Evolutionary conservation across 2,797 vertebrate species (phyloP).

Genomic region (Cottoperca gobio): DNA sequence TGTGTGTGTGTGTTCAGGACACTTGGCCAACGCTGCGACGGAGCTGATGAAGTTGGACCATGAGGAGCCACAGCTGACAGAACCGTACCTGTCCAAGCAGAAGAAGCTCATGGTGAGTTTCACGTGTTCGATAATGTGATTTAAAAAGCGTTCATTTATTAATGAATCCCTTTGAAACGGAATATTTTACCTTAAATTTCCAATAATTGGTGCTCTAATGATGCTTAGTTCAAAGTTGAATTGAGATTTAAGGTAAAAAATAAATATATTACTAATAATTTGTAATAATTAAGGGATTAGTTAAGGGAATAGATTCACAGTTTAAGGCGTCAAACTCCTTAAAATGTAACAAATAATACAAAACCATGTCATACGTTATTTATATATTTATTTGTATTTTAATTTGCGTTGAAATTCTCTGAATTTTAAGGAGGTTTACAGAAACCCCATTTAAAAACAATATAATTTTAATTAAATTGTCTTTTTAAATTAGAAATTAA

Average conservation of each 20-base stretch:
- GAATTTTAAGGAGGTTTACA: not conserved
- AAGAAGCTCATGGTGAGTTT: conserved; percentile 98
- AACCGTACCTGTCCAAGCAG: conserved; percentile 99
- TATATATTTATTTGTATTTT: not conserved
- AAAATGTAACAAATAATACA: not conserved
- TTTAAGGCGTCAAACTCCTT: no score
- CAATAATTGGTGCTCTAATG: not conserved
- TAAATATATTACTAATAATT: no score
- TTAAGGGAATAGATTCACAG: not conserved
- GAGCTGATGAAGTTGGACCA: conserved; percentile 98
- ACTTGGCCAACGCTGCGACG: conserved; percentile 93
- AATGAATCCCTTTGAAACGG: not conserved
- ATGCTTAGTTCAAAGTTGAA: not conserved
- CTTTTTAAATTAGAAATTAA: not conserved
- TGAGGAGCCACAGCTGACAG: conserved; percentile 94
- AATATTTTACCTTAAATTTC: not conserved
- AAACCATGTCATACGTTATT: not conserved
- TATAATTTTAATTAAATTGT: no score
- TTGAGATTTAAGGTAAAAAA: not conserved
- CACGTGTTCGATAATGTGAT: not conserved
- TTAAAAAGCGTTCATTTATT: not conserved
- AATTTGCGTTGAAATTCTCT: not conserved
- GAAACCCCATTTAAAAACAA: no score
- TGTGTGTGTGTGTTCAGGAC: conserved; percentile 85
- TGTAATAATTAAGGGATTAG: not conserved